Evolutionary conservation across 1,140 invertebrate species (phyloP), one percentile per base, ranked within the genome.

Genomic region (Drosophila jambulina): DNA sequence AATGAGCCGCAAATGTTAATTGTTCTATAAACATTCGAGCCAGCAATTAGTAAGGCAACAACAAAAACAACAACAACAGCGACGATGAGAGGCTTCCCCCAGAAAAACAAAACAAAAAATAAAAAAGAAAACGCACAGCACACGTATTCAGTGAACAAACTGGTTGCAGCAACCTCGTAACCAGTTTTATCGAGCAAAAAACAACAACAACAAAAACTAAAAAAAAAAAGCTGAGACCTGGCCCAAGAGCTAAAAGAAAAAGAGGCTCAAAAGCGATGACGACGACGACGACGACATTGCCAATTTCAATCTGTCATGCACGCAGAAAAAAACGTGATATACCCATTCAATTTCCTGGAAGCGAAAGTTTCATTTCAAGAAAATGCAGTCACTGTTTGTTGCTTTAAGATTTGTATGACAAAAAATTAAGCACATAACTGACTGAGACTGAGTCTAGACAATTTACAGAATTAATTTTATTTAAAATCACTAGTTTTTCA

Each of bases 1-100:
- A 82, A 80, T 84, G 59, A 61, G 77, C 59, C 54, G 75, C 59
- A 78, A 78, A 78, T 78, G 76, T 78, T 78, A 78, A 78, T 78
- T 78, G 75, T 78, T 78, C 67, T 78, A 78, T 78, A 78, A 78
- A 78, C 76, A 78, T 78, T 78, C 57, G 53, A 71, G 75, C 53
- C 75, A 78, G 59, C 76, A 78, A 78, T 78, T 78, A 63, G 54
- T 62, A 57, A 57, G 56, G 34, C 74, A 70, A 12, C 63, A 77
- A 23, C 43, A 65, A 19, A 34, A 74, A 59, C 17, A 74, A 59
- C 21, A 46, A 34, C 19, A n/a, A 6, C 15, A 51, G n/a, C 48
- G 17, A 19, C 64, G 19, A 65, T 59, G 69, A 48, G 69, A 71
- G 76, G 76, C 76, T 78, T 78, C 76, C 76, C 76, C 75, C 61